Percentiles rank a stretch among this genome's conserved stretches.
These are phyloP conservation scores for Scotopteryx bipunctaria DNA, from an alignment of 2,888 invertebrate genomes.

Conservation along the genomic window DNA sequence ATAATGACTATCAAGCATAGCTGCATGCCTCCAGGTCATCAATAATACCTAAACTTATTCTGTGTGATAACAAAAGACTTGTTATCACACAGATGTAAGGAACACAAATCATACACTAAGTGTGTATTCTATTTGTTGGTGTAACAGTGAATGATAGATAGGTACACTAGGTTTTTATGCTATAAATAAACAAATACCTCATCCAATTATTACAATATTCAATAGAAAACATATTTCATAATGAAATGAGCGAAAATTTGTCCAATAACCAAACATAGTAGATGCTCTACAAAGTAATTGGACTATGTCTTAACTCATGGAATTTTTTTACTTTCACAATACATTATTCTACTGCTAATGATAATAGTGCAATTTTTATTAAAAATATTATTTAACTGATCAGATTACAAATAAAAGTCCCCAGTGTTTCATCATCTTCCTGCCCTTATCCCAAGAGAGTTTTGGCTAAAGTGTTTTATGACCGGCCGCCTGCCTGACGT, in stretches of 20 bases:
- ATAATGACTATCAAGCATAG: slow-evolving; percentile 3
- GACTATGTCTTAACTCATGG: slow-evolving; percentile 17
- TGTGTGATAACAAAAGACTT: neutral
- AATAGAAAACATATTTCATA: neutral
- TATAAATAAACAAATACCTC: neutral
- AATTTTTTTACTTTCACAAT: slow-evolving; percentile 18
- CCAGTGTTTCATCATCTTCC: too few species aligned
- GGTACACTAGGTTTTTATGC: neutral
- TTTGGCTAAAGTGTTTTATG: too few species aligned
- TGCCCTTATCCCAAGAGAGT: too few species aligned
- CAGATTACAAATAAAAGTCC: too few species aligned
- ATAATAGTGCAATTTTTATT: neutral
- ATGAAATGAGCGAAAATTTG: neutral
- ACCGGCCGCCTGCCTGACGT: too few species aligned
- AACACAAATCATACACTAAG: too few species aligned
- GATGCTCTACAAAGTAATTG: slow-evolving; percentile 9
- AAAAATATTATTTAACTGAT: too few species aligned
- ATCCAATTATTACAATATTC: neutral
- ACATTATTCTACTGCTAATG: neutral
- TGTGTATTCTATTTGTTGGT: too few species aligned
- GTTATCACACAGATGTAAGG: too few species aligned
- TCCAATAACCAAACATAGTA: neutral
- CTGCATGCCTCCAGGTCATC: neutral
- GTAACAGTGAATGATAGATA: too few species aligned
- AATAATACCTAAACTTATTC: neutral